Conservation (phyloP, 2,113 vertebrate genomes). For the Muscicapa adusta region DNA sequence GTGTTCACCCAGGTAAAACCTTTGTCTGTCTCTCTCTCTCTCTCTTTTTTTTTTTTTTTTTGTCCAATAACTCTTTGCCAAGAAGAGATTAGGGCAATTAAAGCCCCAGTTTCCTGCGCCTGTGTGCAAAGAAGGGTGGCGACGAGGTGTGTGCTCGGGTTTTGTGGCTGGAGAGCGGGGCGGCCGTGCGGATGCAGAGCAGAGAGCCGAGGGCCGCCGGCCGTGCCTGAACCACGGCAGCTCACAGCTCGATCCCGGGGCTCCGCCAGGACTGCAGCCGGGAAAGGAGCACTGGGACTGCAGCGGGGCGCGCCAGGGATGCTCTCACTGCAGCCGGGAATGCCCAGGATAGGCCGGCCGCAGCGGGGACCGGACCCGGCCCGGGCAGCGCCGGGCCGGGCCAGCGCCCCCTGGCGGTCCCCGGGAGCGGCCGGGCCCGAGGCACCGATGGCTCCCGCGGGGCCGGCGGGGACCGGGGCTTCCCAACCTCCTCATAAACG, state of each 20-base stretch:
- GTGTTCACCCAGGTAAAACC: neutral
- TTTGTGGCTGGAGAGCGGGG: neutral
- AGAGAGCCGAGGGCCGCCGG: neutral
- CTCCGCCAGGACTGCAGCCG: neutral
- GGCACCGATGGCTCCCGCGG: neutral
- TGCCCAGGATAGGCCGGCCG: too few relatives aligned
- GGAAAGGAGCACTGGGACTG: neutral
- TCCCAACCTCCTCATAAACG: accelerated
- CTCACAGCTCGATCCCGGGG: neutral
- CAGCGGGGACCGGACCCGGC: too few relatives aligned
- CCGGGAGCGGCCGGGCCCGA: neutral
- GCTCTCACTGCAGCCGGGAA: neutral
- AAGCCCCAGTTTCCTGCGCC: neutral
- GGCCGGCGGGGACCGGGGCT: too few relatives aligned
- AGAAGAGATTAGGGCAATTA: neutral
- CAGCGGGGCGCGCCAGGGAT: too few relatives aligned
- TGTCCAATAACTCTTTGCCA: too few relatives aligned
- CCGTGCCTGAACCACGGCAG: accelerated
- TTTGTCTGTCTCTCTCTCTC: too few relatives aligned
- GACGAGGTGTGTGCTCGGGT: neutral
- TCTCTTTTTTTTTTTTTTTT: too few relatives aligned
- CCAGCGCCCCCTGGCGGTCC: neutral
- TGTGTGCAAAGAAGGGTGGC: too few relatives aligned
- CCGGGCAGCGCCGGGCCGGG: neutral
- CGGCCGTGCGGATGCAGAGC: neutral